Base-by-base conservation (phyloP, 1,140 invertebrate species). In the Anadara kagoshimensis region DNA sequence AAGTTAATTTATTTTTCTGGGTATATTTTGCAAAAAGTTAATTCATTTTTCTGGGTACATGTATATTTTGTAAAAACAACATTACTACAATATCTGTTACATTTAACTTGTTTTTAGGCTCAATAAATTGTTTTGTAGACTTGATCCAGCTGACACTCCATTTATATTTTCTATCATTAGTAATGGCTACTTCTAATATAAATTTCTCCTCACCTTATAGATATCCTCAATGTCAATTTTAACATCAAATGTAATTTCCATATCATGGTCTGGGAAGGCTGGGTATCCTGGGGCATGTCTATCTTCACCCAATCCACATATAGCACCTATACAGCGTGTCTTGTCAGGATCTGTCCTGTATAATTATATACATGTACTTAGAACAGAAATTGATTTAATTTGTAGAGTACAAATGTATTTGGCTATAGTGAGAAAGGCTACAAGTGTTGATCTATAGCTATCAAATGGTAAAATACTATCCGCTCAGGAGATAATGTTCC, bases 261-360 rank as follows among this genome's bases (percentile, higher is more conserved):
- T 91, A 87, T 98, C 96, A 86, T 97, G 95, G 76, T 96, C 94
- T 22, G 92, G 92, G 87, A 93, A 94, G 24, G 94, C 87, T 20
- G 94, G 85, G 7, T 36, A 36, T 36, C 29, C 29, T 3, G 29
- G 29, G n/a, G 62, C 14, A 24, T 85, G 71, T 20, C 90, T 87
- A 84, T 93, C 85, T 74, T 87, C 92, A 36, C 96, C 96, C 1
- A 98, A 89, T 8, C 96, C 96, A 89, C 95, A 96, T 2, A 98
- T 86, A 10, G 93, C 93, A 7, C 94, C 93, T 56, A 92, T 93
- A 81, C 95, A 95, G 47, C 91, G 88, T 4, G 91, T 92, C n/a
- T 90, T 88, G 16, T 89, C 81, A 0, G 67, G 51, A 79, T 94
- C 93, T 18, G 86, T 82, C 67, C 91, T 90, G 75, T 22, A 75